Evolutionary conservation across 2,888 invertebrate species (phyloP).

Genomic region (Epinotia bilunana): DNA sequence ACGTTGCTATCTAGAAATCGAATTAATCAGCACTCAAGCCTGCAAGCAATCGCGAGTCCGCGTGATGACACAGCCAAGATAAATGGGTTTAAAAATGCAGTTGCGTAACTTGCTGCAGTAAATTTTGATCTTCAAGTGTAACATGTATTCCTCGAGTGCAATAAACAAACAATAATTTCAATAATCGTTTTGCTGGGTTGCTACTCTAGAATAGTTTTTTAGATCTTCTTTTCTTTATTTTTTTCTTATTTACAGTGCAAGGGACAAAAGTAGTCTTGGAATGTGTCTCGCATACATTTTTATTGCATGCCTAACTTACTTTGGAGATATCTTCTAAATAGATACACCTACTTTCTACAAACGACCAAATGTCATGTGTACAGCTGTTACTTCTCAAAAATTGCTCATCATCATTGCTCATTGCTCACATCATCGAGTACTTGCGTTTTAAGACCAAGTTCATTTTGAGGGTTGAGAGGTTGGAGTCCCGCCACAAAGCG

Average conservation of each 20-base stretch:
- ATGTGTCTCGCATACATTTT: not conserved
- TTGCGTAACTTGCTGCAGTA: constrained; percentile 23
- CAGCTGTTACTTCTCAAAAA: not conserved
- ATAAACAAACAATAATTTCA: constrained; percentile 14
- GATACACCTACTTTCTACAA: not conserved
- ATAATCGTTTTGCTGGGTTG: not conserved
- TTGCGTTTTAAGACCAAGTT: too few species aligned
- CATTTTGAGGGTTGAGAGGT: too few species aligned
- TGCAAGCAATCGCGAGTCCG: not conserved
- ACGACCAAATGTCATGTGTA: not conserved
- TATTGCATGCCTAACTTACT: not conserved
- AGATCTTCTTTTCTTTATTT: not conserved
- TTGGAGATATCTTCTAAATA: not conserved
- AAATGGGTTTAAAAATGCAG: constrained; percentile 29
- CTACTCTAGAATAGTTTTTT: constrained; percentile 1
- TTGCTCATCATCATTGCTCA: too few species aligned
- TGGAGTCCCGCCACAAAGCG: too few species aligned
- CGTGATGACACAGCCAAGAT: constrained; percentile 32
- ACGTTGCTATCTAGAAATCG: constrained; percentile 5
- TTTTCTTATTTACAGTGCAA: too few species aligned
- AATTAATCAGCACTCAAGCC: constrained; percentile 1
- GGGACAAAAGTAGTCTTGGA: not conserved
- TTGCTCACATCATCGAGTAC: too few species aligned
- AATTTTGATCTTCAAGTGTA: constrained; percentile 12
- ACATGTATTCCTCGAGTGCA: constrained; percentile 16